A percentile compares a stretch with the other conserved stretches of the same genome.
These are phyloP conservation scores for Danaus melanippus DNA, from an alignment of 1,140 invertebrate species.

Conservation along the genomic window DNA sequence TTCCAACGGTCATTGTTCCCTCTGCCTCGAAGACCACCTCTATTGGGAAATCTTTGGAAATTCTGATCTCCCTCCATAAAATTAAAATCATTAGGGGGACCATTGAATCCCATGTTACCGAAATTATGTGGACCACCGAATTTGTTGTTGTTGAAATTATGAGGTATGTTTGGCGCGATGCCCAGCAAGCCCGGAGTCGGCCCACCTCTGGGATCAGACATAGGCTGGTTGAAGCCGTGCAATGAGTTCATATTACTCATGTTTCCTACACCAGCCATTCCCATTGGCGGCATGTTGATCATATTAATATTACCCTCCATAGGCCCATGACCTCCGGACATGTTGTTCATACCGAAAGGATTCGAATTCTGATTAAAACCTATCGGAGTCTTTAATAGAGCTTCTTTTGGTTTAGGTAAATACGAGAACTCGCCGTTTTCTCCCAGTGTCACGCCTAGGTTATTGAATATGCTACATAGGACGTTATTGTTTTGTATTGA, in stretches of 20 bases:
- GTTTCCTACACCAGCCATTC: constrained; percentile 38
- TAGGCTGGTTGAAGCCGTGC: constrained; percentile 52
- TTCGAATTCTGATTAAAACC: constrained; percentile 59
- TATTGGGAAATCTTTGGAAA: constrained; percentile 60
- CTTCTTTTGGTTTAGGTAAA: constrained; percentile 64
- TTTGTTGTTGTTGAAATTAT: constrained; percentile 59
- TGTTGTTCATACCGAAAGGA: constrained; percentile 55
- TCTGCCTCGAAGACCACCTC: constrained; percentile 59
- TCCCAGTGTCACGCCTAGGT: constrained; percentile 70
- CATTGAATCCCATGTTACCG: constrained; percentile 59
- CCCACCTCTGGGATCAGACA: constrained; percentile 49
- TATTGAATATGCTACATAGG: constrained; percentile 72
- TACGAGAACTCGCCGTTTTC: constrained; percentile 73
- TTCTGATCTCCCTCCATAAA: constrained; percentile 64
- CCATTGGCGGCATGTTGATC: constrained; percentile 64
- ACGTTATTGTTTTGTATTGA: constrained; percentile 69
- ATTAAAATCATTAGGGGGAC: constrained; percentile 55
- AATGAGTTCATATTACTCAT: constrained; percentile 66
- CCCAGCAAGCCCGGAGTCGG: constrained; percentile 64
- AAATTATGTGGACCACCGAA: constrained; percentile 58
- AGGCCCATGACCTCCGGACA: constrained; percentile 31
- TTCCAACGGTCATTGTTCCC: constrained; percentile 61
- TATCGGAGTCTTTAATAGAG: constrained; percentile 60
- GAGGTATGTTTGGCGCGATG: constrained; percentile 66
- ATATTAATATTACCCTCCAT: constrained; percentile 58